Evolutionary conservation across 2,113 vertebrate genomes (phyloP), one percentile per base, ranked within the genome.

Genomic region (Pyrgilauda ruficollis): DNA sequence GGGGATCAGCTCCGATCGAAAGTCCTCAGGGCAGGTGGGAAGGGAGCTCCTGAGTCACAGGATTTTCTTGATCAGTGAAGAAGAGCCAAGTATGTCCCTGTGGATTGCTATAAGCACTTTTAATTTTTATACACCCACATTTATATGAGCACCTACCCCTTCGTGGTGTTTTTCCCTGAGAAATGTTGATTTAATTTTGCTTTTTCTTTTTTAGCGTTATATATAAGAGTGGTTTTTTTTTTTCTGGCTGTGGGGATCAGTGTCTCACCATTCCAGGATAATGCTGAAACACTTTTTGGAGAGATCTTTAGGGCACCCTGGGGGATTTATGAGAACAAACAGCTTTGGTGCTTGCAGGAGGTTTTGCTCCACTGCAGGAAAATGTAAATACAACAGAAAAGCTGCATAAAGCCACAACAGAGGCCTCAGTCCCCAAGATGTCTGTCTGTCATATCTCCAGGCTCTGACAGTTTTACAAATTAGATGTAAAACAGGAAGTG

Each of bases 11-110:
- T 70, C 14, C 17, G 58, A 56, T 3, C 1, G 2, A 66, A 83
- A 83, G 82, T 83, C 82, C 70, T 83, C 7, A 2, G 74, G 70
- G 79, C 91, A 92, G 84, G 67, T 96, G 47, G 84, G 89, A 30
- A 63, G 15, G 6, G 13, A 72, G 79, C 43, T 94, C 78, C 64
- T 30, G 33, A 43, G 23, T 77, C 81, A 43, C 58, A n/a, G 0
- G 9, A 6, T 49, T 79, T 69, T 84, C 67, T 79, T 83, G n/a
- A 58, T 82, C 63, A n/a, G 10, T 56, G 75, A 70, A 69, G 78
- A 88, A 94, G 74, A 76, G 58, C 77, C 67, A 67, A 63, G 9
- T 19, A 11, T 11, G 15, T 87, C 47, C 15, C 52, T 53, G 59
- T 56, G 50, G 35, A 8, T 82, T 72, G 28, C 61, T 31, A 2